Evolutionary conservation across 2,797 vertebrate species (phyloP), one percentile per base, ranked within the genome.

Genomic region (Sparidentex hasta): DNA sequence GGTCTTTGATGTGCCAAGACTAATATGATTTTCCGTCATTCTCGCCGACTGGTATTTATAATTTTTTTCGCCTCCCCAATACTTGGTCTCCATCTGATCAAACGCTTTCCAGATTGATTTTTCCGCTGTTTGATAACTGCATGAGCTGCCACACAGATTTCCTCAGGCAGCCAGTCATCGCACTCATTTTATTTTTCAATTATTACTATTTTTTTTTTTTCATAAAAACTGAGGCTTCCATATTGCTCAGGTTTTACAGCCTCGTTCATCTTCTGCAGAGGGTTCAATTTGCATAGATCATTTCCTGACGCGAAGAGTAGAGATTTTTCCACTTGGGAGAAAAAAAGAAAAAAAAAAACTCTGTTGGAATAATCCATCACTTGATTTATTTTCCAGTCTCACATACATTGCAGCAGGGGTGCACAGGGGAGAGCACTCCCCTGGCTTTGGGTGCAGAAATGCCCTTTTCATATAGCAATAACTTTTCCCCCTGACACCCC

Each of bases 251-350:
- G 41, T 64, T 84, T 88, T 82, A 78, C 71, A 79, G 47, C 76
- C 47, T 66, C 85, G 88, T 92, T 88, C 67, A 88, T 93, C 90
- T 92, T 90, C 74, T 69, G 80, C 57, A 1, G 21, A 70, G 43
- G 46, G 68, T 83, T 88, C 56, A 52, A 86, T 92, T 93, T 92
- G 81, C 84, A 88, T 88, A 76, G 61, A 86, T 87, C 71, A 88
- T 88, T 87, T 87, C 62, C 74, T 77, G 74, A 82, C 81, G 83
- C 18, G 21, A 81, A 74, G 72, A 75, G 63, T 64, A n/a, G 78
- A 80, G 47, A 80, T 88, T 83, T 85, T 82, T 86, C 74, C 76
- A 65, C 70, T 77, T 7, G 41, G 65, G 38, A 38, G 38, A 38
- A 38, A 38, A 81, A 27, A 27, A 27, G 25, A 25, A 27, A 27